Percentiles rank a stretch among this genome's conserved stretches.
Evolutionary conservation across 2,888 invertebrate species (phyloP).

Genomic region (Stratiomys singularior): DNA sequence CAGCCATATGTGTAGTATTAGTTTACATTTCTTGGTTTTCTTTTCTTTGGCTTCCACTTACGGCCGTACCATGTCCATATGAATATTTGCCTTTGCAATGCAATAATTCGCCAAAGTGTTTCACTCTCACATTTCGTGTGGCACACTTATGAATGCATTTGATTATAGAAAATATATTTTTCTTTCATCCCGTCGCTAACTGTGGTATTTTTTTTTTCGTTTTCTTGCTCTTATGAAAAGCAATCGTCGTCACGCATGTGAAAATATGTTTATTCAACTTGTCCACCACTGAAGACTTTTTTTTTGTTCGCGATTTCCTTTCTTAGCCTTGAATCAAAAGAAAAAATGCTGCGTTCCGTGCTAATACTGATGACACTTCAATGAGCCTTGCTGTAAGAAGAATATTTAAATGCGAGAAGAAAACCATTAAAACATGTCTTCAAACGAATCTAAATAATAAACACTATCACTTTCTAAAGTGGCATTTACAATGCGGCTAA

Average conservation of each 20-base stretch:
- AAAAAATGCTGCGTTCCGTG: too few species aligned
- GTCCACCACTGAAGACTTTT: too few species aligned
- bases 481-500: not conserved
- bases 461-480: slow-evolving; percentile 33
- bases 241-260: not conserved
- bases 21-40: not conserved
- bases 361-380: too few species aligned
- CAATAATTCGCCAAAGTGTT: slow-evolving; percentile 29
- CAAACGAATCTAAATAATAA: not conserved
- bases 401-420: not conserved
- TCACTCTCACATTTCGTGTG: slow-evolving; percentile 39
- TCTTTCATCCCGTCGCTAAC: not conserved
- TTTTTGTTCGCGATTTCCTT: not conserved
- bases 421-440: not conserved
- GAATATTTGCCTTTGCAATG: not conserved
- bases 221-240: not conserved
- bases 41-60: slow-evolving; percentile 29
- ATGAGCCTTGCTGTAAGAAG: not conserved
- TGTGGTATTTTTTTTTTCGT: not conserved
- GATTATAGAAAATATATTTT: slow-evolving; percentile 12
- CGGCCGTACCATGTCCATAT: not conserved
- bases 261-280: too few species aligned
- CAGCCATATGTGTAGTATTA: not conserved
- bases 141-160: slow-evolving; percentile 41
- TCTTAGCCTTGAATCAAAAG: slow-evolving; percentile 15